Base-by-base conservation (phyloP, 2,888 invertebrate species). In the Drosophila meridionalis region DNA sequence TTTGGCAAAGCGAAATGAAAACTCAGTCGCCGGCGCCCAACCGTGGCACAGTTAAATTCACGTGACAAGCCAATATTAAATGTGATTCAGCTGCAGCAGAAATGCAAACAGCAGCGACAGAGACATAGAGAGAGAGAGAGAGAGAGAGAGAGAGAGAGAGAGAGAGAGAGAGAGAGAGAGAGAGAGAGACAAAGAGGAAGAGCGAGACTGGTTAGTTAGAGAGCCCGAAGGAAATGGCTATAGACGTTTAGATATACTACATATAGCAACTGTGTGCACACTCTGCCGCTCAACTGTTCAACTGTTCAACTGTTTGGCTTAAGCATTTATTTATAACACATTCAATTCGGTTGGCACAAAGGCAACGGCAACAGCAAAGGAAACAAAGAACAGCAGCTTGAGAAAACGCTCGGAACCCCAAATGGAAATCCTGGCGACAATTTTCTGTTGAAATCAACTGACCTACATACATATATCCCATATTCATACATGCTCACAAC, bases 51-150 rank as follows among this genome's bases (percentile, higher is more conserved):
- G 83, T 88, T 88, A 74, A 88, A 86, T 83, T 88, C 88, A 85
- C 87, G 86, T 88, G 89, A 86, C 86, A 88, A 83, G 89, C 83
- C 78, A 88, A 88, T 88, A 86, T 84, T 86, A 88, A 84, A 84
- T 78, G 83, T 83, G 89, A 84, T 86, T 88, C 81, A 83, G 65
- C 72, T 69, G 86, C 69, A 73, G 64, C 56, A 57, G 36, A 60
- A 73, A 47, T 32, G 69, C 48, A 50, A 48, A 47, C 6, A 32
- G 30, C 14, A 50, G 9, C 2, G 4, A 20, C 9, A 20, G 43
- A 20, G 20, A 20, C 9, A 20, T 8, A 43, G 43, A 20, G 20
- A 4, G 9, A 43, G 2, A 9, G 8, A 8, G 8, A 34, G 38
- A 30, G 28, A 34, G 9, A 65, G 30, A 34, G 2, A 32, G 11